Evolutionary conservation across 2,888 invertebrate genomes (phyloP).

Genomic region (Apoda limacodes): DNA sequence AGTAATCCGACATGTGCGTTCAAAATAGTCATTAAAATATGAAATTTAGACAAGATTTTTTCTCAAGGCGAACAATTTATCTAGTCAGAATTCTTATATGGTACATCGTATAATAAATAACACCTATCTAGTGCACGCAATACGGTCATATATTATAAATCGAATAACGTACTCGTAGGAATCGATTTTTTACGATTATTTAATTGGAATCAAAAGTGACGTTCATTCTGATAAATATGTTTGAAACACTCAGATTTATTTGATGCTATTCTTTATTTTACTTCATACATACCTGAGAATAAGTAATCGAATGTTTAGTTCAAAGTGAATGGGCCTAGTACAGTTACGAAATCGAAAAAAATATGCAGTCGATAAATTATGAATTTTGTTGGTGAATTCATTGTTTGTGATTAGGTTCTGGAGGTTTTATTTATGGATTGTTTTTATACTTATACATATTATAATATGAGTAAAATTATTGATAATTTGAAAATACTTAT

Average conservation of each 20-base stretch:
- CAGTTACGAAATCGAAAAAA: no score
- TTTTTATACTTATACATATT: no score
- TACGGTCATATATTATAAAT: constrained; percentile 34
- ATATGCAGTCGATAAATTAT: no score
- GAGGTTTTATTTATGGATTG: no score
- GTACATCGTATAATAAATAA: constrained; percentile 19
- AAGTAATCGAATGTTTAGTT: constrained; percentile 4
- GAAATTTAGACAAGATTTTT: neutral
- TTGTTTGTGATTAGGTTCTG: no score
- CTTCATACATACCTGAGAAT: neutral
- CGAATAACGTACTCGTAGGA: constrained; percentile 31
- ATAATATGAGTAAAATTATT: no score
- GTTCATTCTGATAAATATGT: constrained; percentile 48
- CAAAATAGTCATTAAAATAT: constrained; percentile 1
- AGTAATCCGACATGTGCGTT: constrained; percentile 2
- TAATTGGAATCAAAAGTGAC: constrained; percentile 51
- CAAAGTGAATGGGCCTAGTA: no score
- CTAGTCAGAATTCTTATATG: constrained; percentile 1
- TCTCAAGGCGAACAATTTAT: neutral
- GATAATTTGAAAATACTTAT: no score
- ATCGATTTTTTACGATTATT: constrained; percentile 43
- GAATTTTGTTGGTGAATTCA: no score
- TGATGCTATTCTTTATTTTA: neutral
- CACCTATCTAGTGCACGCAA: constrained; percentile 30
- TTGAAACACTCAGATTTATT: constrained; percentile 25